A percentile compares a stretch with the other conserved stretches of the same genome.
phyloP scores from a whole-genome alignment of 2,113 vertebrate species.

The Centropus bengalensis region DNA sequence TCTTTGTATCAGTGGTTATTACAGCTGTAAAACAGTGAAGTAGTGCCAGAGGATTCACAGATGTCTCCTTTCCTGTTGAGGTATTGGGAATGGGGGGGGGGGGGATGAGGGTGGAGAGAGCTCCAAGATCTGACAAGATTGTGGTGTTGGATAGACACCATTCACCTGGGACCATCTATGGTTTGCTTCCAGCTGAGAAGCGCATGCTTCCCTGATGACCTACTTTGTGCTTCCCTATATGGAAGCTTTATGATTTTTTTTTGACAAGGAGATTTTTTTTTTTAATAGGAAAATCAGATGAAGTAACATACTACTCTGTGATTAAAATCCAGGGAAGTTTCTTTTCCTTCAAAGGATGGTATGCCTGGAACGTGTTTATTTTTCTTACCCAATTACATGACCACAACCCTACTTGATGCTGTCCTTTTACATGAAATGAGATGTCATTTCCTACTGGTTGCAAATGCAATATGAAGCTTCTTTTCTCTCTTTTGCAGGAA shows the following conservation, averaged over 20 bases:
- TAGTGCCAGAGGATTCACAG: conserved; percentile 69
- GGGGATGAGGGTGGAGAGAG: background rate
- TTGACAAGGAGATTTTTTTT: background rate
- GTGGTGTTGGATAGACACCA: conserved; percentile 11
- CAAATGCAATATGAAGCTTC: background rate
- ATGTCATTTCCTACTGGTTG: background rate
- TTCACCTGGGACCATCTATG: conserved; percentile 31
- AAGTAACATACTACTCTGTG: conserved; percentile 6
- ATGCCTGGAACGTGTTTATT: conserved; percentile 30
- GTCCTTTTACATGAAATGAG: background rate
- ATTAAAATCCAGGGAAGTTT: conserved; percentile 29
- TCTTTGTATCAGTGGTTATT: conserved; percentile 72
- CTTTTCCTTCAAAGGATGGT: conserved; percentile 16
- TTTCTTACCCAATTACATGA: background rate
- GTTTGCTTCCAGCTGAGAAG: conserved; percentile 31
- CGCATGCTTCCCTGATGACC: background rate
- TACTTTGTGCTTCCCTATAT: conserved; percentile 46
- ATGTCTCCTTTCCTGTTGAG: conserved; percentile 71
- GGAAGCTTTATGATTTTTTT: conserved; percentile 37
- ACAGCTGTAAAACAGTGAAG: conserved; percentile 74
- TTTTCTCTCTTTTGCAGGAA: background rate
- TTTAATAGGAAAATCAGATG: conserved; percentile 46
- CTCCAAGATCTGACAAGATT: conserved; percentile 1
- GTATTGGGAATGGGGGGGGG: conserved; percentile 23
- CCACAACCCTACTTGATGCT: background rate